A percentile compares a stretch with the other conserved stretches of the same genome.
Conservation (phyloP, 2,797 vertebrate genomes). For the Podarcis lilfordi region DNA sequence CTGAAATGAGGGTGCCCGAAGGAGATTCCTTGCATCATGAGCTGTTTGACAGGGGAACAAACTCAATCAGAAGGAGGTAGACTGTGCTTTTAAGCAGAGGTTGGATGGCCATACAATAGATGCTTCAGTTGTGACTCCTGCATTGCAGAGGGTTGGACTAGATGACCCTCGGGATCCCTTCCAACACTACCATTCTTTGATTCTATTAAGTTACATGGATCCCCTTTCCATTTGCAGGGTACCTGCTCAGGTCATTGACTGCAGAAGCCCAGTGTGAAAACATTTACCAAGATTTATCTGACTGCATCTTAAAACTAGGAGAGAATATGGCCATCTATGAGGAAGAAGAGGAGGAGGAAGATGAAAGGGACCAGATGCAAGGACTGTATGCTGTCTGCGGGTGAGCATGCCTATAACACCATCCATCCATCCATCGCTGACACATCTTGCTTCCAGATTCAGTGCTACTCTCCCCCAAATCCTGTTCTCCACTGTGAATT, state of each 20-base stretch:
- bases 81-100: too few relatives aligned
- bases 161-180: too few relatives aligned
- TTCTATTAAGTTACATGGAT: not conserved
- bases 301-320: constrained; percentile 81
- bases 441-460: not conserved
- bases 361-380: constrained; percentile 57
- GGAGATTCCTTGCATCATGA: not conserved
- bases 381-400: constrained; percentile 77
- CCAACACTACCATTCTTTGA: too few relatives aligned
- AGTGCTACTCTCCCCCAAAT: not conserved
- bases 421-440: rapidly evolving
- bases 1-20: not conserved
- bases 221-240: constrained; percentile 63
- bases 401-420: constrained; percentile 56
- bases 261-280: constrained; percentile 77
- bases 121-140: too few relatives aligned
- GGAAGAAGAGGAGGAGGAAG: constrained; percentile 64
- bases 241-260: constrained; percentile 68
- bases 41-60: too few relatives aligned
- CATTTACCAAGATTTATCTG: constrained; percentile 81
- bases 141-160: too few relatives aligned
- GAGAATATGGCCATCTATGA: constrained; percentile 81
- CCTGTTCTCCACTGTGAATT: not conserved
- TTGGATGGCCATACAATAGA: too few relatives aligned
- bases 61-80: too few relatives aligned